Percentiles rank a stretch among this genome's conserved stretches.
These are phyloP conservation scores for Cirrhinus molitorella DNA, from an alignment of 2,797 vertebrate genomes.

Conservation along the genomic window DNA sequence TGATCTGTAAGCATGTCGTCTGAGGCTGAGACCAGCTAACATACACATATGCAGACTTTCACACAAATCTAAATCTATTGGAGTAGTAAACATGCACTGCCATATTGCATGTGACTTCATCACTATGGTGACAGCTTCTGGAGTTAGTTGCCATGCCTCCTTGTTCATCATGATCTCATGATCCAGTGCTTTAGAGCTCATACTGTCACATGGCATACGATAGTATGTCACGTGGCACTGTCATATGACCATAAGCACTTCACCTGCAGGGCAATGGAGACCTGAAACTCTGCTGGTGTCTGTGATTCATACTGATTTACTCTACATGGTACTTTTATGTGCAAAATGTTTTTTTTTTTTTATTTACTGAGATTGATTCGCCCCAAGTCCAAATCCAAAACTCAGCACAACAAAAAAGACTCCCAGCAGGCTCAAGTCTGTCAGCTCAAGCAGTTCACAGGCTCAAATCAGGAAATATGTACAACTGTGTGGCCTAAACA, in stretches of 20 bases:
- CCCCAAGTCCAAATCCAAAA: background rate
- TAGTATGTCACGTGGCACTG: slow-evolving; percentile 3
- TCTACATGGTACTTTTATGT: background rate
- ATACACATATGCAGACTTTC: slow-evolving; percentile 19
- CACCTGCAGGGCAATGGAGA: slow-evolving; percentile 20
- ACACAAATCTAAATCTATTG: slow-evolving; percentile 35
- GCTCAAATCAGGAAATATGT: slow-evolving; percentile 5
- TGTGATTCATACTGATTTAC: background rate
- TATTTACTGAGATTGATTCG: background rate
- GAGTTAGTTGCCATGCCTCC: slow-evolving; percentile 50
- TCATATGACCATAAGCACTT: slow-evolving; percentile 41
- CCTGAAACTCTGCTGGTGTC: slow-evolving; percentile 34
- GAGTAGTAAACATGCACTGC: slow-evolving; percentile 51
- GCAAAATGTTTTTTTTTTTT: too few species aligned
- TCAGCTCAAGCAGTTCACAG: slow-evolving; percentile 25
- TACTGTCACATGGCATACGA: slow-evolving; percentile 28
- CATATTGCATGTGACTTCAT: slow-evolving; percentile 38
- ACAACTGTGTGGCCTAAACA: slow-evolving; percentile 4
- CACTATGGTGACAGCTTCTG: slow-evolving; percentile 17
- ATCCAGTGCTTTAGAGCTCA: slow-evolving; percentile 24
- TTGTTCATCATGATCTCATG: slow-evolving; percentile 37
- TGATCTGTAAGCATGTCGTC: slow-evolving; percentile 15
- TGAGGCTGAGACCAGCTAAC: background rate
- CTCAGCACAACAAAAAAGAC: background rate
- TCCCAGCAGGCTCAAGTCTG: slow-evolving; percentile 33